phyloP scores from a whole-genome alignment of 2,113 vertebrate species.

The Cottus gobio region DNA sequence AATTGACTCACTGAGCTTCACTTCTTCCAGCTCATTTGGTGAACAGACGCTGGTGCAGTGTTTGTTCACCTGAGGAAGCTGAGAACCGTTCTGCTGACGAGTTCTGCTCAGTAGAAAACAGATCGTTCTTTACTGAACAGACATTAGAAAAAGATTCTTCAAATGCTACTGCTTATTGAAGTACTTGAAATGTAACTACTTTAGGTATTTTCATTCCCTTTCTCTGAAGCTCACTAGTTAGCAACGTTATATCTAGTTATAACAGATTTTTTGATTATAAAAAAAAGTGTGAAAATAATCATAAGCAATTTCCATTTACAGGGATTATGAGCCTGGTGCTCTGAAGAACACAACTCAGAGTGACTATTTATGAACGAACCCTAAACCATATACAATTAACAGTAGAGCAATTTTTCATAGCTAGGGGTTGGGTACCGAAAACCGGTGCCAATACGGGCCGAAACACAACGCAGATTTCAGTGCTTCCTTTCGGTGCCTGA shows the following conservation, averaged over 20 bases:
- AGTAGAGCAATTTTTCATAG: no score
- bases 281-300: background rate
- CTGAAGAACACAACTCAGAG: background rate
- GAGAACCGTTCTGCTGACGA: constrained; percentile 6
- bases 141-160: background rate
- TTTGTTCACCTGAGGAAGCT: constrained; percentile 50
- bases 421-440: no score
- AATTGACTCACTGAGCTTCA: background rate
- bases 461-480: no score
- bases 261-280: background rate
- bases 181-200: no score
- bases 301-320: background rate
- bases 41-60: constrained; percentile 48
- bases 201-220: background rate
- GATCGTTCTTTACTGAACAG: background rate
- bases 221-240: background rate
- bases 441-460: no score
- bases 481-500: no score
- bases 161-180: background rate
- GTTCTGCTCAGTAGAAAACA: constrained; percentile 57
- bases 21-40: constrained; percentile 43
- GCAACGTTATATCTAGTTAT: background rate
- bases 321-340: background rate
- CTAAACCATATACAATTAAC: no score
- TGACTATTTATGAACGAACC: no score